Conservation (phyloP, 2,113 vertebrate species). For the Galemys pyrenaicus region DNA sequence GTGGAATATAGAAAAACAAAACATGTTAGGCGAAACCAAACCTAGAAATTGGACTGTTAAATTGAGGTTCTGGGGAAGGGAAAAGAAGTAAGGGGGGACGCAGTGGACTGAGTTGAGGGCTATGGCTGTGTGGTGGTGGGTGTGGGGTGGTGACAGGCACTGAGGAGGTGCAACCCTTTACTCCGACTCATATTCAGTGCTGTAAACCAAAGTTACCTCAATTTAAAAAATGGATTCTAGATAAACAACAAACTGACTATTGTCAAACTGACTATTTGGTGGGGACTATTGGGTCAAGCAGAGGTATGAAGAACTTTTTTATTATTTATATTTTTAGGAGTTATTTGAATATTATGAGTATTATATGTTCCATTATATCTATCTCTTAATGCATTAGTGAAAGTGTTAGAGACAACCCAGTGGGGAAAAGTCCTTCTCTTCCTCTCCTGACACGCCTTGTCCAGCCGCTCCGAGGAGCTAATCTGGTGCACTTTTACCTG, state of each 20-base stretch:
- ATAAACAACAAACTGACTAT: not conserved
- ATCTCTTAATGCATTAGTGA: not conserved
- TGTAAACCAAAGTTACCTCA: too few species aligned
- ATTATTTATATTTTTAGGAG: not conserved
- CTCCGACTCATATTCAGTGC: too few species aligned
- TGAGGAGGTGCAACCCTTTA: too few species aligned
- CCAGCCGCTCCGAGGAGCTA: not conserved
- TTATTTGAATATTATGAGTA: not conserved
- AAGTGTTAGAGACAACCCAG: not conserved
- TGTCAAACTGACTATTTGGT: not conserved
- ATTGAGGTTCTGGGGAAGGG: not conserved
- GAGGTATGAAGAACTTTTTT: not conserved
- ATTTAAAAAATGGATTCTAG: not conserved
- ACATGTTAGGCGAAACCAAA: too few species aligned
- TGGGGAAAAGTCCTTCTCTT: not conserved
- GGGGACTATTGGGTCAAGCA: not conserved
- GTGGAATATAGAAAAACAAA: too few species aligned
- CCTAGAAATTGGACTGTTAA: too few species aligned
- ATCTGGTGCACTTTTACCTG: not conserved
- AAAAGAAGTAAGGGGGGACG: too few species aligned
- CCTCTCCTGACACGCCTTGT: not conserved
- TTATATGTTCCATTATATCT: not conserved
- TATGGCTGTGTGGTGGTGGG: too few species aligned
- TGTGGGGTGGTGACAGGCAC: too few species aligned
- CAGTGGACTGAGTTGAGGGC: too few species aligned